These are phyloP conservation scores for Plumapathes pennacea DNA, from an alignment of 92 coral and sea anemone genomes.

Conservation along the genomic window DNA sequence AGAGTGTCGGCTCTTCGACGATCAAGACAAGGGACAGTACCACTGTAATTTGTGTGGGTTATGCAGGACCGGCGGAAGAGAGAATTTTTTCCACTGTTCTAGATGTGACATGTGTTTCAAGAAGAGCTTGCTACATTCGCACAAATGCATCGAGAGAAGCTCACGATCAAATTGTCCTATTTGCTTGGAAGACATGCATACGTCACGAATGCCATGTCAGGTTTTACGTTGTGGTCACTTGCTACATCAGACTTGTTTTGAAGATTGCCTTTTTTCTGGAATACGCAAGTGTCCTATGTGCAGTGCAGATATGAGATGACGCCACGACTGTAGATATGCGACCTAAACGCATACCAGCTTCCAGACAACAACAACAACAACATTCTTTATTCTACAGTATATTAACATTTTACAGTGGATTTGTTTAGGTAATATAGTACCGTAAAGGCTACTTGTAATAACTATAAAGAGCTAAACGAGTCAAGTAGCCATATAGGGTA, in stretches of 20 bases:
- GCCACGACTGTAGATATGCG: too few species aligned
- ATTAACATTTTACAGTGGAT: too few species aligned
- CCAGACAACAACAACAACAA: too few species aligned
- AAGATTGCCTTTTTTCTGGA: slow-evolving; percentile 52
- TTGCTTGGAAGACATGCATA: slow-evolving; percentile 84
- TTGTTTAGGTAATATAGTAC: too few species aligned
- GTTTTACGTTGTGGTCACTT: slow-evolving; percentile 88
- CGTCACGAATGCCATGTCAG: slow-evolving; percentile 83
- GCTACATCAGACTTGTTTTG: slow-evolving; percentile 78
- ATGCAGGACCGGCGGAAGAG: slow-evolving; percentile 90
- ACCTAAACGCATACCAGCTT: too few species aligned
- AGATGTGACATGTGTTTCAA: slow-evolving; percentile 86
- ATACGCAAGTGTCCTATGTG: slow-evolving; percentile 65
- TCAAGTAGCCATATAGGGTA: too few species aligned
- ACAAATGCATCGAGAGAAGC: slow-evolving; percentile 83
- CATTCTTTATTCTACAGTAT: too few species aligned
- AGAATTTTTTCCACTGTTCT: slow-evolving; percentile 78
- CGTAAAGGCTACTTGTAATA: too few species aligned
- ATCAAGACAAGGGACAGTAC: slow-evolving; percentile 88
- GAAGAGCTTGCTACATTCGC: slow-evolving; percentile 48
- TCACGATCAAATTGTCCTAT: slow-evolving; percentile 90
- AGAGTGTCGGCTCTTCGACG: slow-evolving; percentile 87
- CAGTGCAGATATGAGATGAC: slow-evolving; percentile 46
- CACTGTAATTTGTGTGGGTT: slow-evolving; percentile 90
- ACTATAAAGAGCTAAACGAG: too few species aligned